A percentile compares a stretch with the other conserved stretches of the same genome.
phyloP scores from a whole-genome alignment of 2,113 vertebrate species.

The Electrona antarctica region DNA sequence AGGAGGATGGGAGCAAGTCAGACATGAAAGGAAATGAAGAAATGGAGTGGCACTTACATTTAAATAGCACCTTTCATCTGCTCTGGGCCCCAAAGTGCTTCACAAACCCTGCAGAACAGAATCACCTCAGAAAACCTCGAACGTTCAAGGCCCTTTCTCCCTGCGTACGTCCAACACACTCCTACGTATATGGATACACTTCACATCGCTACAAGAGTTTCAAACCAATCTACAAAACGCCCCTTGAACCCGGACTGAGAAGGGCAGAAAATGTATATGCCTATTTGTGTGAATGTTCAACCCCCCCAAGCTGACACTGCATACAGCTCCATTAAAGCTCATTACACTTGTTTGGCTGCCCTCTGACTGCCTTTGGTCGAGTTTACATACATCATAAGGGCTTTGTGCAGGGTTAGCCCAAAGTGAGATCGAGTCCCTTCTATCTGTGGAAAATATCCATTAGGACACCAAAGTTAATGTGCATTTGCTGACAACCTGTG shows the following conservation, averaged over 20 bases:
- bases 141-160: constrained; percentile 72
- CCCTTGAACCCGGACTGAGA: not conserved
- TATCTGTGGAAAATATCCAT: constrained; percentile 26
- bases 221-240: not conserved
- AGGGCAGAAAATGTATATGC: constrained; percentile 4
- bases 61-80: constrained; percentile 89
- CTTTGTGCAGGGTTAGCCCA: not conserved
- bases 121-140: constrained; percentile 85
- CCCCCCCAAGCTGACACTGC: constrained; percentile 1
- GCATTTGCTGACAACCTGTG: not conserved
- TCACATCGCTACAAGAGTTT: constrained; percentile 54
- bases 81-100: constrained; percentile 87
- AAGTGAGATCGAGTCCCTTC: constrained; percentile 2
- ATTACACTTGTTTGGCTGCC: constrained; percentile 1
- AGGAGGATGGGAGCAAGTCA: constrained; percentile 66
- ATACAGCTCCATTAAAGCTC: constrained; percentile 11
- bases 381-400: constrained; percentile 34
- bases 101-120: constrained; percentile 88
- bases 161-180: constrained; percentile 54
- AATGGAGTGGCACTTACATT: constrained; percentile 88
- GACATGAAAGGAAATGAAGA: constrained; percentile 83
- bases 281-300: not conserved
- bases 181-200: constrained; percentile 44
- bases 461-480: constrained; percentile 5
- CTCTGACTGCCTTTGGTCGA: not conserved